Evolutionary conservation across 23 tunicate species (phyloP).

Genomic region (Ciona savignyi): DNA sequence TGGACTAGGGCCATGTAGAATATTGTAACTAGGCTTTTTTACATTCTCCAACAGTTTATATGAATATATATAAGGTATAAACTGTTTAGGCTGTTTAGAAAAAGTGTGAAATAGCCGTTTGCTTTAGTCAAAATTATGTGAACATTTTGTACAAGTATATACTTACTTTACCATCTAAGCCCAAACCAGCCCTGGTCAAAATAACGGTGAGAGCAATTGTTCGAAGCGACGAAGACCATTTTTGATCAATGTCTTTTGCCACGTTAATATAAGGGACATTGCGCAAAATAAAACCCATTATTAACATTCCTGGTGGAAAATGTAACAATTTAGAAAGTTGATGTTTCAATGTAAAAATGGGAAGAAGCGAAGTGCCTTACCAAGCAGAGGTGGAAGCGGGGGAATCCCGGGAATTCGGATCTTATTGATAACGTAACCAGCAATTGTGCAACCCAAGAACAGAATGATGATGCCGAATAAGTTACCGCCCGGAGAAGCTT

Average conservation of each 20-base stretch:
- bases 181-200: conserved; percentile 34
- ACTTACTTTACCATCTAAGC: conserved; percentile 27
- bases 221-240: conserved; percentile 43
- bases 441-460: conserved; percentile 5
- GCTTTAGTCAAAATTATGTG: too few species aligned
- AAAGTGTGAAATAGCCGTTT: too few species aligned
- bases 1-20: too few species aligned
- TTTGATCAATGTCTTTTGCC: conserved; percentile 19
- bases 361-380: too few species aligned
- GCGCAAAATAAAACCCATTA: conserved; percentile 29
- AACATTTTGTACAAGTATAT: too few species aligned
- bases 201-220: conserved; percentile 36
- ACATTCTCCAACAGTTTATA: too few species aligned
- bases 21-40: too few species aligned
- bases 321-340: not conserved
- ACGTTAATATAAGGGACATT: too few species aligned
- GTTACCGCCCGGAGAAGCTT: conserved; percentile 36
- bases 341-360: too few species aligned
- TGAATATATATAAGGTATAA: too few species aligned
- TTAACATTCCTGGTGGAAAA: conserved; percentile 53
- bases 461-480: conserved; percentile 26
- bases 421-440: conserved; percentile 14
- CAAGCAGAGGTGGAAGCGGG: conserved; percentile 38
- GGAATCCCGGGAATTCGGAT: conserved; percentile 34
- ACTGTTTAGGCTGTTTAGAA: too few species aligned